Base-by-base conservation (phyloP, 2,888 invertebrate species). In the Hymenopus coronatus region DNA sequence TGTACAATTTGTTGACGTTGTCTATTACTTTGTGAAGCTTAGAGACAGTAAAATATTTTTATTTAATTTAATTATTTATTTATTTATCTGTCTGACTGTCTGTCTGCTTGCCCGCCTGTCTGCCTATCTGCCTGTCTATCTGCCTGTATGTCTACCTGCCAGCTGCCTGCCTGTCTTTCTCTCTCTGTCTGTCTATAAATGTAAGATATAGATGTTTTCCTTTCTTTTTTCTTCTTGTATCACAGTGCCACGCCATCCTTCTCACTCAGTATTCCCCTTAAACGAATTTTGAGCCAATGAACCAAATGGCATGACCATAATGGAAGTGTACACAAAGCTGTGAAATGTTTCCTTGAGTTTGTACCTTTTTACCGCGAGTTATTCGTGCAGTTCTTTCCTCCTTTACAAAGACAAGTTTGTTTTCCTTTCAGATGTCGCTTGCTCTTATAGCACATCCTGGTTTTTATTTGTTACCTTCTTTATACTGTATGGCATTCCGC, bases 401-500 rank as follows among this genome's bases (percentile, higher is more conserved):
- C 82, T 25, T n/a, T 82, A 1, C 33, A 33, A 40, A 30, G 27
- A 14, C 30, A 40, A 82, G 82, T 87, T 87, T 87, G 87, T 87
- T 82, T 87, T 87, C 82, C 46, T 27, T 70, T 33, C 33, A 85
- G 15, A 20, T 30, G 9, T 30, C n/a, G 27, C 87, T 33, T n/a
- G 14, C 82, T 25, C 20, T 30, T 81, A 20, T 4, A 84, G 20
- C 81, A 28, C 8, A 70, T 70, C 20, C 54, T 15, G 25, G 54
- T 70, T 70, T 25, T 70, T 70, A 70, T 70, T 70, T 40, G 82
- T n/a, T 82, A 82, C 82, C 87, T 87, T 87, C 87, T 87, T 87
- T 40, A 82, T 82, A 87, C 87, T 82, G 87, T 82, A 87, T 87
- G 87, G 87, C 87, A 82, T 87, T 87, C 81, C 87, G 87, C 87